Base-by-base conservation (phyloP, 1,140 invertebrate genomes). In the Drosophila littoralis region DNA sequence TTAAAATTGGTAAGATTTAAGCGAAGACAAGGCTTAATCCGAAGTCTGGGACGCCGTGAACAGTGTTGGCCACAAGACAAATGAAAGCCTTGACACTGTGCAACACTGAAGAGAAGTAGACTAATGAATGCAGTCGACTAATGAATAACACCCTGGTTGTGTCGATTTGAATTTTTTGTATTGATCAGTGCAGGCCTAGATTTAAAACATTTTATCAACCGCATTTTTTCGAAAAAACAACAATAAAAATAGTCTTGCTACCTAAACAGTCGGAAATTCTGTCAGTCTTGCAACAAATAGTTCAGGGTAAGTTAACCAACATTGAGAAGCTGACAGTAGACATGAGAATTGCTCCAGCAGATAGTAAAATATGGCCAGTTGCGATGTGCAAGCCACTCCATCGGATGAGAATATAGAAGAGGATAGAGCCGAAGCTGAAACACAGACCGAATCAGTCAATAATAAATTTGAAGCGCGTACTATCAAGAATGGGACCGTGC, bases 241-340 rank as follows among this genome's bases (percentile, higher is more conserved):
- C 32, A 65, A 50, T 51, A 67, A 58, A 61, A 59, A 61, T 40
- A 68, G 54, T 78, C 63, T 57, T 65, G 58, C 36, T 59, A 51
- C 51, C 33, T 17, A 68, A 52, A 40, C 61, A 59, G 15, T 51
- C 43, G 67, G 45, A 74, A 84, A 77, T 81, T 80, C 42, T 52
- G 66, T 63, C 74, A 77, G 81, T 77, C 52, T 77, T 80, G 81
- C 73, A 48, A 45, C 50, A 75, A 70, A 85, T 81, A 77, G 69
- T 77, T 43, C 59, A 65, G 74, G 74, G 81, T 84, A 78, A 81
- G 81, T 75, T 15, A 8, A 6, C 9, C 1, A 15, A 35, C 12
- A 2, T 52, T 54, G 1, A n/a, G 32, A 8, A 13, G n/a, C 32
- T 10, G 8, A 52, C 33, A 6, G 8, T 1, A 51, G 22, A n/a